Evolutionary conservation across 2,113 vertebrate genomes (phyloP), one percentile per base, ranked within the genome.

Genomic region (Baryphthengus martii): DNA sequence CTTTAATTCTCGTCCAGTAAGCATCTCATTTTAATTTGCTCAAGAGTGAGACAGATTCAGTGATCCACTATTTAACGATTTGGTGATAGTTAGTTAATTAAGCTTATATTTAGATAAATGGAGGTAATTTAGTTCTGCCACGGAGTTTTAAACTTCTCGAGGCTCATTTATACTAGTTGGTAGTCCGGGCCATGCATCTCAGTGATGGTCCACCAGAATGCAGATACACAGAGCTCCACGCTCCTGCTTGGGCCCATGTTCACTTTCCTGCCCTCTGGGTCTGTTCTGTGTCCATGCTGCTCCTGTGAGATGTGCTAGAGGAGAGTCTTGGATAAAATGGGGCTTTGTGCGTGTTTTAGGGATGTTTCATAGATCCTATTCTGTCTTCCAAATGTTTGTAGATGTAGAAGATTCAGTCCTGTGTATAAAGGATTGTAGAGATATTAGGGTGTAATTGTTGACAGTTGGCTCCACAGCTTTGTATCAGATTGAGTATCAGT

Each of bases 221-320:
- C 1, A 2, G 9, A 4, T 42, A 19, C 11, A 2, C 1, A 0
- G 61, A 37, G 31, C 33, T 73, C 66, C 19, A 0, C 14, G 24
- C 24, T 17, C 11, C 0, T 33, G n/a, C 35, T 11, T 47, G 56
- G 55, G 13, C 31, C 19, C 42, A 28, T 31, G 44, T n/a, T 80
- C 44, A 23, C 20, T 35, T 26, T 4, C 28, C 29, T 66, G 29
- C 24, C 8, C 47, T 50, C 33, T 0, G 1, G 17, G 15, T 45
- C 63, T 61, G 21, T 49, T 82, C 28, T 17, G 28, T 58, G 47
- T 9, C 47, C 37, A 1, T 23, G 17, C n/a, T 3, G 1, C 40
- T 70, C 28, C 53, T 31, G 14, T 8, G 61, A 53, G n/a, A 42
- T 10, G 1, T 3, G 17, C 40, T 31, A 5, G 42, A 79, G 77